Evolutionary conservation across 2,113 vertebrate genomes (phyloP), one percentile per base, ranked within the genome.

Genomic region (Embiotoca jacksoni): DNA sequence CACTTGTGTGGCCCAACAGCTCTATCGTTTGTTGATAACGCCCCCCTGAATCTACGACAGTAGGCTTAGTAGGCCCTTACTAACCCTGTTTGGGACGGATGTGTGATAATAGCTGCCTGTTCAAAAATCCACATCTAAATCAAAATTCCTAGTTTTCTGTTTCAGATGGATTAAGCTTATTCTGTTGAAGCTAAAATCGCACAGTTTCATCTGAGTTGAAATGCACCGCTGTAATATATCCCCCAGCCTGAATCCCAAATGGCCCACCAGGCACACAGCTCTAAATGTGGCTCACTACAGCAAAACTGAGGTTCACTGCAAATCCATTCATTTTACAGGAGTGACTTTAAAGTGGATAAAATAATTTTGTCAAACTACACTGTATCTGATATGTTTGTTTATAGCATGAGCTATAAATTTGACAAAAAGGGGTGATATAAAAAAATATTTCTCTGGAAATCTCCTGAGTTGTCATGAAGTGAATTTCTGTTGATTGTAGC

Each of bases 261-360:
- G 80, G 9, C 7, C 49, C 46, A 15, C 32, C 16, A 52, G 36
- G 53, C 50, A 15, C 53, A 72, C 39, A 44, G 31, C 54, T 73
- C 35, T 56, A 46, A 72, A 75, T 74, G 36, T 64, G 11, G 15
- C 46, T 76, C 56, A 56, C 13, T 23, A 31, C 50, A 0, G 2
- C 44, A 36, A 77, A 23, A 67, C 65, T 35, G 32, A 53, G 32
- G 6, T 64, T 64, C 30, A 39, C 10, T n/a, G 32, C n/a, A 66
- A 39, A 72, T 47, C 55, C 14, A 64, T 73, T 78, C 3, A 56
- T 74, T 74, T 66, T 56, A 55, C 50, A 72, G 37, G 4, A 72
- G 5, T 69, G 62, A 73, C 57, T 75, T 65, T 9, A 55, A n/a
- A 70, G 35, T 49, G 13, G 23, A 55, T 46, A 74, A 49, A 72